phyloP scores from a whole-genome alignment of 2,888 invertebrate species.

The Congeria kusceri region DNA sequence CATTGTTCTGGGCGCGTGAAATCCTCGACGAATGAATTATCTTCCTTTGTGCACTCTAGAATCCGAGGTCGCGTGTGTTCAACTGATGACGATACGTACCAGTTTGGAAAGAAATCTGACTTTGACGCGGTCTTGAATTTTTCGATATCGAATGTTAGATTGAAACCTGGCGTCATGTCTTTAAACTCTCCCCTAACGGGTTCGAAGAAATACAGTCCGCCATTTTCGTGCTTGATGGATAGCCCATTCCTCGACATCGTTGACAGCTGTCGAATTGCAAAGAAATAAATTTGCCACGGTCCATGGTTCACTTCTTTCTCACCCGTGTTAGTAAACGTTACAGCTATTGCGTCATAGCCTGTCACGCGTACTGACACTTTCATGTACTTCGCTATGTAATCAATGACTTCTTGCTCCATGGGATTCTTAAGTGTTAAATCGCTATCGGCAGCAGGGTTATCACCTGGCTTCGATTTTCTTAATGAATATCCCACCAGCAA shows the following conservation, averaged over 20 bases:
- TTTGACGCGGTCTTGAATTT: conserved; percentile 6
- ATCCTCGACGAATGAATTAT: conserved; percentile 19
- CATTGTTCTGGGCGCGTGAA: conserved; percentile 27
- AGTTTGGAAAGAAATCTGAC: conserved; percentile 51
- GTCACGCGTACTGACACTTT: conserved; percentile 11
- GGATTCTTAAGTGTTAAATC: no score
- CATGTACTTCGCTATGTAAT: conserved; percentile 33
- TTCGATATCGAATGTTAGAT: background rate
- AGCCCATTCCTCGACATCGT: background rate
- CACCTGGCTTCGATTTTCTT: no score
- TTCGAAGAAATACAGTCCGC: conserved; percentile 22
- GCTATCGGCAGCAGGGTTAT: no score
- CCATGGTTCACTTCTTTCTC: conserved; percentile 15
- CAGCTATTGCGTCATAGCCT: background rate
- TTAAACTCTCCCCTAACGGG: conserved; percentile 15
- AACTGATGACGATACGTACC: conserved; percentile 40
- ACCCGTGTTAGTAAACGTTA: conserved; percentile 28
- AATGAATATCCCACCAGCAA: no score
- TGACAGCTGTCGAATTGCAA: conserved; percentile 9
- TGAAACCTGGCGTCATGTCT: background rate
- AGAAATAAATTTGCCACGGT: conserved; percentile 39
- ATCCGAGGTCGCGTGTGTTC: conserved; percentile 2
- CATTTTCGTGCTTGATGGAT: conserved; percentile 16
- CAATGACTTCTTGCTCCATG: conserved; percentile 1
- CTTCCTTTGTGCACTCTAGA: conserved; percentile 27